Conservation (phyloP, 2,113 vertebrate species). For the Phalacrocorax aristotelis region DNA sequence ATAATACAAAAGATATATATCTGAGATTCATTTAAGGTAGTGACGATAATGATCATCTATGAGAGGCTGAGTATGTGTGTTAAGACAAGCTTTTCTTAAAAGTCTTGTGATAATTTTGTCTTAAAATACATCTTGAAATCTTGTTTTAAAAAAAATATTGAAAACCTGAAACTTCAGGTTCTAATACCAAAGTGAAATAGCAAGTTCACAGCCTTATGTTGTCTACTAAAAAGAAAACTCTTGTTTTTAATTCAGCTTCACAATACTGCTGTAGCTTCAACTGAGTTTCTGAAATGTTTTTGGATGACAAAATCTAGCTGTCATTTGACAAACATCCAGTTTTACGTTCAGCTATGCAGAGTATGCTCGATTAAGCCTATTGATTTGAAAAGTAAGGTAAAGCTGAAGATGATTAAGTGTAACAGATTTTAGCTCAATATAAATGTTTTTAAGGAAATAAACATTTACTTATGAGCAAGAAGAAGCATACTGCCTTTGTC, state of each 20-base stretch:
- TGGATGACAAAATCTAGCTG: background rate
- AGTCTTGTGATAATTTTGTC: background rate
- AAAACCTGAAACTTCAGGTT: background rate
- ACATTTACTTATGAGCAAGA: background rate
- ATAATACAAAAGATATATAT: background rate
- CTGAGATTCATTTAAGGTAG: background rate
- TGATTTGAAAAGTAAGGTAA: slow-evolving; percentile 45
- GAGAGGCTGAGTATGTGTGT: background rate
- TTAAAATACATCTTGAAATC: background rate
- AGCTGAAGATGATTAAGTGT: slow-evolving; percentile 53
- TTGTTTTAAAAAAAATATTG: background rate
- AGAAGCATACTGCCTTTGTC: background rate
- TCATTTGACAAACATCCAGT: background rate
- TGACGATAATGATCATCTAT: background rate
- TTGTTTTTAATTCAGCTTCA: background rate
- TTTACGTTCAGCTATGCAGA: background rate
- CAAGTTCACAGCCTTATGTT: background rate
- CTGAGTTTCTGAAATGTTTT: background rate
- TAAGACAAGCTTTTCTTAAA: background rate
- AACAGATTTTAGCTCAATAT: background rate
- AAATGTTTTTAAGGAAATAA: background rate
- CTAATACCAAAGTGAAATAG: background rate
- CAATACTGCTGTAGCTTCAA: background rate
- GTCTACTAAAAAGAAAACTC: background rate
- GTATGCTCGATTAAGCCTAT: background rate